A percentile compares a stretch with the other conserved stretches of the same genome.
Evolutionary conservation across 2,113 vertebrate genomes (phyloP).

Genomic region (Raja brachyura): DNA sequence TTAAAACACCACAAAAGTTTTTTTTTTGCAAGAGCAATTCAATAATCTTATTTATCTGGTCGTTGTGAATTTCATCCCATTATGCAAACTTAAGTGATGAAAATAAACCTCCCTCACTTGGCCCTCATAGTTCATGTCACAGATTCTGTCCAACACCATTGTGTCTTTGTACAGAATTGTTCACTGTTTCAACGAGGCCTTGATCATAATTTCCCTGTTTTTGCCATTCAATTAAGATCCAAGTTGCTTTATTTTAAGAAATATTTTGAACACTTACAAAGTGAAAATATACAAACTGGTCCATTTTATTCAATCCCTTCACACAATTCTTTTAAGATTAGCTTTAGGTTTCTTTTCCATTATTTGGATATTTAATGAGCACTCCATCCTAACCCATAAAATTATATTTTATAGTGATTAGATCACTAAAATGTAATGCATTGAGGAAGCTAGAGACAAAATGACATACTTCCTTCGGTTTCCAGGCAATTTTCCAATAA

Average conservation of each 20-base stretch:
- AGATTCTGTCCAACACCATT: background rate
- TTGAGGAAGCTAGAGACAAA: constrained; percentile 36
- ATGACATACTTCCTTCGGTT: constrained; percentile 38
- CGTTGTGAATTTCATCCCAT: background rate
- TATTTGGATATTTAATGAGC: constrained; percentile 37
- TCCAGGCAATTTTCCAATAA: constrained; percentile 38
- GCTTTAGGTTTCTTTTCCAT: constrained; percentile 23
- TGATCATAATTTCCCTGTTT: background rate
- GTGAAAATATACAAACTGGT: background rate
- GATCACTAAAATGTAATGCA: constrained; percentile 35
- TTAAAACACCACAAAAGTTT: background rate
- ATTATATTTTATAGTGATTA: constrained; percentile 39
- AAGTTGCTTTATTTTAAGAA: background rate
- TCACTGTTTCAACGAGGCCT: background rate
- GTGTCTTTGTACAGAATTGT: background rate
- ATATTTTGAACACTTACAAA: background rate
- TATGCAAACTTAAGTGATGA: background rate
- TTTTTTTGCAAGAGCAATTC: background rate
- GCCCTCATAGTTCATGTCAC: background rate
- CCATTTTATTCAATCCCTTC: background rate
- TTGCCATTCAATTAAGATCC: constrained; percentile 6
- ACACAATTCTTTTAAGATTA: constrained; percentile 33
- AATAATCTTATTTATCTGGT: background rate
- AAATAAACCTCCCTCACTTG: no score
- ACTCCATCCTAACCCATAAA: constrained; percentile 37